phyloP scores from a whole-genome alignment of 2,888 invertebrate genomes.

The Charanyca ferruginea region DNA sequence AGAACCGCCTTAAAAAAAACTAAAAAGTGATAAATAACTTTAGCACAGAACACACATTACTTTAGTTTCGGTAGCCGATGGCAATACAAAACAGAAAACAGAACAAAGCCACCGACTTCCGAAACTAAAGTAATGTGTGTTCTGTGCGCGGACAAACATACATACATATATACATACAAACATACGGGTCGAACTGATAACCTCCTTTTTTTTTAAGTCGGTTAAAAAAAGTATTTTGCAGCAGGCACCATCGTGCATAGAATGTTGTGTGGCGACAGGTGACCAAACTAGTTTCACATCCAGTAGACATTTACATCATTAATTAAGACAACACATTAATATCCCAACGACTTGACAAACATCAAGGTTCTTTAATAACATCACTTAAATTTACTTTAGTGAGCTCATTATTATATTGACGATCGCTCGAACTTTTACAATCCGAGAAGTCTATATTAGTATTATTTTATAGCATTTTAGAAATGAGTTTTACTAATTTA shows the following conservation, averaged over 20 bases:
- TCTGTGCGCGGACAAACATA: too few species aligned
- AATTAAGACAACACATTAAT: slow-evolving; percentile 47
- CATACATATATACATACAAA: too few species aligned
- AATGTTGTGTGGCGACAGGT: slow-evolving; percentile 12
- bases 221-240: slow-evolving; percentile 11
- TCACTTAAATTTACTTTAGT: slow-evolving; percentile 23
- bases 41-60: too few species aligned
- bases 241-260: slow-evolving; percentile 4
- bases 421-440: slow-evolving; percentile 6
- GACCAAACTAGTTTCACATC: slow-evolving; percentile 47
- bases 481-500: slow-evolving; percentile 14
- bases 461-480: slow-evolving; percentile 4
- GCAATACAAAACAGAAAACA: too few species aligned
- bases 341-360: slow-evolving; percentile 35
- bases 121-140: too few species aligned
- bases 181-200: too few species aligned
- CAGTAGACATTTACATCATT: slow-evolving; percentile 38
- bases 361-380: slow-evolving; percentile 24
- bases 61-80: too few species aligned
- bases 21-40: too few species aligned
- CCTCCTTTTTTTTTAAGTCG: too few species aligned
- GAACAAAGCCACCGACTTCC: too few species aligned
- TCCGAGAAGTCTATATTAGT: not conserved
- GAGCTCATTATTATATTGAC: slow-evolving; percentile 19
- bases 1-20: too few species aligned